Evolutionary conservation across 1,140 invertebrate species (phyloP), one percentile per base, ranked within the genome.

Genomic region (Atta cephalotes): DNA sequence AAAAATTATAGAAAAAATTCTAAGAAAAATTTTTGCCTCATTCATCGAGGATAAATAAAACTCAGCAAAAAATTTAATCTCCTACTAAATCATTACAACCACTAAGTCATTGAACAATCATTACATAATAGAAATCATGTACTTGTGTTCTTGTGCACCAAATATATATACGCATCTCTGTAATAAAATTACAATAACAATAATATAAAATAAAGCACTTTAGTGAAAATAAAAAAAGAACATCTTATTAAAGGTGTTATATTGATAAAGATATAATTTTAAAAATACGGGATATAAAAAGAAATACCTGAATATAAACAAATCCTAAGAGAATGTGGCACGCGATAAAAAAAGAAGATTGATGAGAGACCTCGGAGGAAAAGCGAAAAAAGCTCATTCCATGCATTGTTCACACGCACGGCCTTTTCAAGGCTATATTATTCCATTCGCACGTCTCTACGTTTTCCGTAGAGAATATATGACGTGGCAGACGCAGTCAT

Each of bases 391-490:
- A 70, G 10, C n/a, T 49, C 10, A 39, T 65, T 14, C 2, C n/a
- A 10, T 2, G 56, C 18, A 18, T 58, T 58, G 56, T 9, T 6
- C n/a, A 21, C n/a, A 10, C 56, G 56, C n/a, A 18, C n/a, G 2
- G 9, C 51, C 21, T 88, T 85, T 78, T 7, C 14, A 49, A 63
- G 72, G 49, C 45, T 51, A 62, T 53, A 25, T 25, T 70, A 14
- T 70, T 45, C 45, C 77, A 49, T 63, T 70, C 18, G 3, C 18
- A 5, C 3, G 0, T 35, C 49, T 70, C 58, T 70, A 58, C 25
- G 4, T 79, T 78, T 56, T 58, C 5, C 56, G 28, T 21, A 76
- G 21, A 49, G n/a, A 70, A 85, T 49, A 25, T 65, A 25, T 21
- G 53, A 56, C n/a, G 9, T 5, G 45, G 2, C 31, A n/a, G 60